These are phyloP conservation scores for Proteles cristata DNA, from an alignment of 2,113 vertebrate genomes.

Conservation along the genomic window DNA sequence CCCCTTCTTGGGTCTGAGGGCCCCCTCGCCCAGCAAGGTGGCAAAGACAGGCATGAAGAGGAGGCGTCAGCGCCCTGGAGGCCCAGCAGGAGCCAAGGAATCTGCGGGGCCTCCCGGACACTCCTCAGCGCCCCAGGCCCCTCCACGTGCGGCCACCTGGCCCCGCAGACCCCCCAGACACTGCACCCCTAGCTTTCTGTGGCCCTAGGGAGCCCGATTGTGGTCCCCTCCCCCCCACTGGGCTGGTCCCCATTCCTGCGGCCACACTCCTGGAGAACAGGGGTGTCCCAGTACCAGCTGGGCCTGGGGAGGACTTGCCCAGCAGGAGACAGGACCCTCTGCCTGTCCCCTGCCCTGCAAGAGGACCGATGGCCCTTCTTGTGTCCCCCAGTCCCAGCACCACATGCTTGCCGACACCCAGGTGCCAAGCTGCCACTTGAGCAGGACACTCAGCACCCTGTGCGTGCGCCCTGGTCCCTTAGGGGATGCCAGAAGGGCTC, in stretches of 20 bases:
- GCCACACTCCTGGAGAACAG: background rate
- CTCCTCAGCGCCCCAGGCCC: background rate
- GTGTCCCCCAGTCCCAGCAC: too few relatives aligned
- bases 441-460: background rate
- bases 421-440: rapidly evolving
- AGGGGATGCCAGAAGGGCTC: background rate
- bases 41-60: rapidly evolving
- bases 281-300: background rate
- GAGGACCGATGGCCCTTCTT: background rate
- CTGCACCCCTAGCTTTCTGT: background rate
- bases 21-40: too few relatives aligned
- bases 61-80: background rate
- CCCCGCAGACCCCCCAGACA: rapidly evolving
- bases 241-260: background rate
- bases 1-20: too few relatives aligned
- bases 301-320: background rate
- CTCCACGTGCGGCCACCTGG: rapidly evolving
- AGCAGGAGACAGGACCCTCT: background rate
- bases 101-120: background rate
- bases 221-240: rapidly evolving
- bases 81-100: background rate
- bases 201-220: background rate
- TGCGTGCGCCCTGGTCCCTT: rapidly evolving
- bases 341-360: rapidly evolving
- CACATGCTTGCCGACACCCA: too few relatives aligned